Evolutionary conservation across 2,888 invertebrate species (phyloP), one percentile per base, ranked within the genome.

Genomic region (Punctoribates punctum): DNA sequence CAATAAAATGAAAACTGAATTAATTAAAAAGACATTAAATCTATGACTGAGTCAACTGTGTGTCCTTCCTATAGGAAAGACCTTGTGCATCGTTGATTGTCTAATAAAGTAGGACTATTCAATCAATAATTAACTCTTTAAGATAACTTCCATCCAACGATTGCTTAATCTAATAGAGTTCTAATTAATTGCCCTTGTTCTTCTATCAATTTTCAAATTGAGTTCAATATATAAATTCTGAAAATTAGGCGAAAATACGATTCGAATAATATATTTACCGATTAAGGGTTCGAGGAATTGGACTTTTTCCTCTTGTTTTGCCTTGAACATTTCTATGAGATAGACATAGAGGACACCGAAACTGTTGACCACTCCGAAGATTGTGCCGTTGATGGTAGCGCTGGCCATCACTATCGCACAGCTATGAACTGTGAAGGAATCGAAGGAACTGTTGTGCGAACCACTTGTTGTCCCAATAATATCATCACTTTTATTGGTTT

Each of bases 361-460:
- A 0, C 91, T 91, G 85, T 96, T 96, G 82, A 96, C 93, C 65
- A 93, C 89, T 70, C 95, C 93, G 84, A 95, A 94, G 74, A 96
- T 86, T 73, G 94, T 89, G 8, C 95, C 95, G 84, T 96, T 95
- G 82, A 91, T 91, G 77, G 93, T 86, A 84, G 95, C 93, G 77
- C 94, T 93, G 62, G 90, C 92, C 60, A 93, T 34, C 23, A 76
- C 74, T 15, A 78, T 74, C 9, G 60, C 42, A 51, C 73, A 48
- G 73, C 60, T 54, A 65, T 76, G 76, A 15, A 73, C 27, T 5
- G 46, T 27, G 46, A 72, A 72, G 1, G 48, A 72, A 42, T 72
- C 72, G 15, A 72, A 46, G 20, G n/a, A 15, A 60, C 27, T 20
- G 17, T 42, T n/a, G 11, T 46, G 25, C 20, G 15, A 17, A 46